These are phyloP conservation scores for Aleiodes alternator DNA, from an alignment of 2,888 invertebrate species.

Conservation along the genomic window DNA sequence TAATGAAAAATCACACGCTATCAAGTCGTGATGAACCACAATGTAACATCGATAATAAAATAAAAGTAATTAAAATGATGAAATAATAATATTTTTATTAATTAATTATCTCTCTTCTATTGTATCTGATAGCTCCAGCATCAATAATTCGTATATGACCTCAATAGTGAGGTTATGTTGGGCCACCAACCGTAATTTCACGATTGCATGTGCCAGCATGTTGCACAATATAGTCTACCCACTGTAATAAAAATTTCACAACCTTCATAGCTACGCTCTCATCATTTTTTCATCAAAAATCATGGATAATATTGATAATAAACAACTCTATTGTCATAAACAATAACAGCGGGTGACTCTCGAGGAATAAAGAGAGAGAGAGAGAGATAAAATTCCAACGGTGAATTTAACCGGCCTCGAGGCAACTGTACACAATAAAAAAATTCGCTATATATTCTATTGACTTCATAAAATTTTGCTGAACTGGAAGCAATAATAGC, in stretches of 20 bases:
- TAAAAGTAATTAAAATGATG: slow-evolving; percentile 10
- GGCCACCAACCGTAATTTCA: slow-evolving; percentile 17
- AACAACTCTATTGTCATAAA: neutral
- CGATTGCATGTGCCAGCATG: slow-evolving; percentile 20
- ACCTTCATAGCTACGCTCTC: neutral
- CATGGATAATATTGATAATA: slow-evolving; percentile 3
- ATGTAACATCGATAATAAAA: slow-evolving; percentile 4
- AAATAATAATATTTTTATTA: neutral
- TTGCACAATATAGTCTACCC: neutral
- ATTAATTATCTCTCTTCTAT: neutral
- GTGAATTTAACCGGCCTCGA: neutral
- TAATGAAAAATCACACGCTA: neutral
- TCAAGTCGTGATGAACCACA: neutral
- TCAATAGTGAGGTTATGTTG: slow-evolving; percentile 18
- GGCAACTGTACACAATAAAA: neutral
- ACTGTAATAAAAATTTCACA: slow-evolving; percentile 14
- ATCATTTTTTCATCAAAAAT: slow-evolving; percentile 2
- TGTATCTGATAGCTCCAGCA: neutral
- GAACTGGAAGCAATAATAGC: neutral
- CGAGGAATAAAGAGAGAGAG: neutral
- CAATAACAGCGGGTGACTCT: neutral
- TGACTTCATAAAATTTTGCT: neutral
- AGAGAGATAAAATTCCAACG: neutral
- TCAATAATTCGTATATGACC: neutral
- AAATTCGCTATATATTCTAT: neutral